Conservation (phyloP, 2,888 invertebrate genomes). For the Patella pellucida region DNA sequence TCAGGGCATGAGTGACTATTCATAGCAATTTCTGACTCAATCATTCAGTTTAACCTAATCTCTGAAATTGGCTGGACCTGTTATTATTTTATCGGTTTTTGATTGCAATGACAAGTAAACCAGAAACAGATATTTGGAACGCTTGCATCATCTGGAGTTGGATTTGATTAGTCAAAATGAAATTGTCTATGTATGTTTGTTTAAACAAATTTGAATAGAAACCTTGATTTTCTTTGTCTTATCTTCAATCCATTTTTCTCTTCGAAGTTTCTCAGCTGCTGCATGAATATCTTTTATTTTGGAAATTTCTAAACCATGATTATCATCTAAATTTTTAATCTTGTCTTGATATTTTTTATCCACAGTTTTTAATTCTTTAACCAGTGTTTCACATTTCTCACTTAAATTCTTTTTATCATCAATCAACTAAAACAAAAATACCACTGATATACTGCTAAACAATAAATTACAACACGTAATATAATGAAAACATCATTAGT, state of each 20-base stretch:
- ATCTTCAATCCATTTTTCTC: constrained; percentile 72
- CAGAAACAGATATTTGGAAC: neutral
- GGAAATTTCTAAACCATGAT: constrained; percentile 67
- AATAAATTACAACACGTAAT: too few species aligned
- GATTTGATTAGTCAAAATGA: neutral
- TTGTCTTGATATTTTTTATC: constrained; percentile 70
- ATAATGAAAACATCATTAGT: too few species aligned
- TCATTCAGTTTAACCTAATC: too few species aligned
- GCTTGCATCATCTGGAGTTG: neutral
- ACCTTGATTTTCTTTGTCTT: constrained; percentile 73
- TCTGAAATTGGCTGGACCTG: too few species aligned
- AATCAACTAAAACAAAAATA: constrained; percentile 61
- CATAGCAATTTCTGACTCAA: too few species aligned
- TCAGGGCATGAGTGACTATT: too few species aligned
- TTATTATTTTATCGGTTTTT: too few species aligned
- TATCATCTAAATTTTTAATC: constrained; percentile 62
- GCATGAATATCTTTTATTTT: constrained; percentile 70
- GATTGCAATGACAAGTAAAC: too few species aligned
- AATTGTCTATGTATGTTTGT: too few species aligned
- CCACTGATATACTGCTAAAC: too few species aligned
- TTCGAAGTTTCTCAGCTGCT: constrained; percentile 70
- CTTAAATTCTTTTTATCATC: constrained; percentile 70
- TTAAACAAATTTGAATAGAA: too few species aligned
- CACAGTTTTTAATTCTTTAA: constrained; percentile 69
- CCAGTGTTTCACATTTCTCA: constrained; percentile 70